These are phyloP conservation scores for Meta bourneti DNA, from an alignment of 2,888 invertebrate species.

Conservation along the genomic window DNA sequence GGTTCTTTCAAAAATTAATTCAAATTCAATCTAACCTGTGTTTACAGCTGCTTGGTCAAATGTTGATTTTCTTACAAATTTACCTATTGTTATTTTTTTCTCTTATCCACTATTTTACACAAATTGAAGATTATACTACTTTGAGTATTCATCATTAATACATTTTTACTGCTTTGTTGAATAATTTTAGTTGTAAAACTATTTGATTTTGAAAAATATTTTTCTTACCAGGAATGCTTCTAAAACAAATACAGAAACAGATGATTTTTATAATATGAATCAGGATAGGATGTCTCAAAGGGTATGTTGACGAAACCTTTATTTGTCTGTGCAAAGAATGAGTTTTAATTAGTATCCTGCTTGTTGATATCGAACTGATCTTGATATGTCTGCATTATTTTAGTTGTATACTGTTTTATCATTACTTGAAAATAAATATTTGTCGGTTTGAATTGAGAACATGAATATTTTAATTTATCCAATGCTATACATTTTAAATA, in stretches of 20 bases:
- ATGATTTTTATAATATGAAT: constrained; percentile 54
- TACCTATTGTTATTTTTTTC: too few species aligned
- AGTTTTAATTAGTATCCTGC: background rate
- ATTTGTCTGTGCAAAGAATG: background rate
- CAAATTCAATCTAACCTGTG: too few species aligned
- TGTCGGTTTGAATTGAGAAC: background rate
- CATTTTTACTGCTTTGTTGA: too few species aligned
- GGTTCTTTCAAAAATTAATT: too few species aligned
- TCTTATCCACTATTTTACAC: too few species aligned
- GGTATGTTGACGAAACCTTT: background rate
- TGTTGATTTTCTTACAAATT: too few species aligned
- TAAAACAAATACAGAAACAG: constrained; percentile 13
- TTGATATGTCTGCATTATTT: background rate
- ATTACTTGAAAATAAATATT: background rate
- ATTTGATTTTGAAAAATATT: too few species aligned
- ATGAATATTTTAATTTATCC: background rate
- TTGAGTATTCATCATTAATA: too few species aligned
- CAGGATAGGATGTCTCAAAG: constrained; percentile 54
- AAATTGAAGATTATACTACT: too few species aligned
- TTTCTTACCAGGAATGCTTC: constrained; percentile 21
- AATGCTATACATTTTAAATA: background rate
- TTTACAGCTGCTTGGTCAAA: too few species aligned
- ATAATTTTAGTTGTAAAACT: too few species aligned
- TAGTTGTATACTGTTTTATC: background rate
- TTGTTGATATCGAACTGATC: background rate